Evolutionary conservation across 1,140 invertebrate genomes (phyloP).

Genomic region (Trinorchestia longiramus): DNA sequence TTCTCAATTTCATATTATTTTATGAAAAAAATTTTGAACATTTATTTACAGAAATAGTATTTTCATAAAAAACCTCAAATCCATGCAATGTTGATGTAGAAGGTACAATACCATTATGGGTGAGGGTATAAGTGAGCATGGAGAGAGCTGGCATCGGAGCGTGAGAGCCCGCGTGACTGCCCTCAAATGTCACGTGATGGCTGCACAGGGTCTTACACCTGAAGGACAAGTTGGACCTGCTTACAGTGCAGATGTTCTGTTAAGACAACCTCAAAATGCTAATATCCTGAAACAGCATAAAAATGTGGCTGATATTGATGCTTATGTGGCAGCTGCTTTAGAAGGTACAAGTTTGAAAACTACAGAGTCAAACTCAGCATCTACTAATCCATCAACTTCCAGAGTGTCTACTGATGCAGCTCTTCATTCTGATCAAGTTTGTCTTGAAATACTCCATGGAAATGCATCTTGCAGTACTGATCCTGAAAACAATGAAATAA

Average conservation of each 20-base stretch:
- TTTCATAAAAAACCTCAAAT: background rate
- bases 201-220: constrained; percentile 63
- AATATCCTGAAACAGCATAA: constrained; percentile 59
- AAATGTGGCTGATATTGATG: constrained; percentile 59
- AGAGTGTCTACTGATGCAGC: background rate
- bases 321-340: constrained; percentile 57
- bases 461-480: background rate
- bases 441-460: background rate
- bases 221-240: constrained; percentile 62
- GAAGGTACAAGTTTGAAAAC: background rate
- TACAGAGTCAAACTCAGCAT: background rate
- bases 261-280: constrained; percentile 58
- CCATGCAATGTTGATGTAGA: background rate
- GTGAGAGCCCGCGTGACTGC: constrained; percentile 63
- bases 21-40: no score
- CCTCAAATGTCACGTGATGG: constrained; percentile 66
- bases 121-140: background rate
- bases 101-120: constrained; percentile 68
- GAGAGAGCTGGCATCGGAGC: constrained; percentile 59
- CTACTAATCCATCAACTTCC: background rate
- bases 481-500: constrained; percentile 24
- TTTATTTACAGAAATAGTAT: background rate
- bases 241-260: constrained; percentile 60
- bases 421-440: constrained; percentile 38
- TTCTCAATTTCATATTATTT: background rate